A percentile compares a stretch with the other conserved stretches of the same genome.
Evolutionary conservation across 2,888 invertebrate species (phyloP).

Genomic region (Buathra laborator): DNA sequence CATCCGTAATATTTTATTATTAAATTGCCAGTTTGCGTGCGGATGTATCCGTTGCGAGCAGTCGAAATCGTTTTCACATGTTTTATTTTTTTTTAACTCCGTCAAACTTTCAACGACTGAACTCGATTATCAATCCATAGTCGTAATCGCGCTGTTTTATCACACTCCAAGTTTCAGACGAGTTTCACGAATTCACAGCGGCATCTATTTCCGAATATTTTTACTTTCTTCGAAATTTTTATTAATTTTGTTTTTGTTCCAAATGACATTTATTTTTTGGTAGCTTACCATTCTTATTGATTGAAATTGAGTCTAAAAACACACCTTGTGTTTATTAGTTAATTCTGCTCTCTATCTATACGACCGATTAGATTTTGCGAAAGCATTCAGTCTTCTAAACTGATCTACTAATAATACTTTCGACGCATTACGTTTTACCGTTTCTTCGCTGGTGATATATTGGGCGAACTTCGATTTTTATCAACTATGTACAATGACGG

Average conservation of each 20-base stretch:
- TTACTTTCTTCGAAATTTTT: conserved; percentile 23
- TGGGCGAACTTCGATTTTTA: conserved; percentile 1
- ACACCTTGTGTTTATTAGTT: conserved; percentile 14
- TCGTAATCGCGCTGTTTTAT: background rate
- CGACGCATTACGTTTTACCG: conserved; percentile 15
- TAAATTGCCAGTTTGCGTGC: background rate
- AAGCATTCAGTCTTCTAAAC: conserved; percentile 3
- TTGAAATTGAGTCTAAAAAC: background rate
- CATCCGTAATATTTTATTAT: background rate
- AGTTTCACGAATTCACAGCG: conserved; percentile 64
- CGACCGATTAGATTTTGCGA: conserved; percentile 18
- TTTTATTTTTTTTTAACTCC: background rate
- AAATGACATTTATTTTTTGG: background rate
- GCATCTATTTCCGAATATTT: conserved; percentile 44
- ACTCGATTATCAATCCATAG: background rate
- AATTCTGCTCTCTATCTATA: conserved; percentile 1
- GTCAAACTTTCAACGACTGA: background rate
- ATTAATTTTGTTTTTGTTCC: background rate
- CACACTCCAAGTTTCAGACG: background rate
- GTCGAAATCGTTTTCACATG: background rate
- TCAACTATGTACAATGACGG: background rate
- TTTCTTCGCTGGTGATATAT: conserved; percentile 1
- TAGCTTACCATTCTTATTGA: background rate
- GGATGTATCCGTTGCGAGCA: background rate
- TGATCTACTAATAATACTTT: conserved; percentile 16